phyloP scores from a whole-genome alignment of 1,140 invertebrate species.

The Platyura marginata region DNA sequence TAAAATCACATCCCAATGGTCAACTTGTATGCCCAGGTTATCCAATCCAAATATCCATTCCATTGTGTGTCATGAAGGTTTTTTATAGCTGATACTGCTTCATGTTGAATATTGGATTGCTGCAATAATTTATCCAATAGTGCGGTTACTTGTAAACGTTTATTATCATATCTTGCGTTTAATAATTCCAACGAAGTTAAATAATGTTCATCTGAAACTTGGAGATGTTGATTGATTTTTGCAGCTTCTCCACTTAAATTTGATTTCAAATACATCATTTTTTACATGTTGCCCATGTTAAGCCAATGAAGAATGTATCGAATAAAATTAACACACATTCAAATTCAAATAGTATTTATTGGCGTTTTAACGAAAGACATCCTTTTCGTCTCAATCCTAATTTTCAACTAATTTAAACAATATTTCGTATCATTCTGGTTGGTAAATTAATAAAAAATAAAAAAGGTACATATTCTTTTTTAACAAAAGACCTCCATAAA shows the following conservation, averaged over 20 bases:
- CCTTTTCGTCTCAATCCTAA: too few relatives aligned
- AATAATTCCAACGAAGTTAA: not conserved
- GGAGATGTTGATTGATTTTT: not conserved
- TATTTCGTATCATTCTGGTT: too few relatives aligned
- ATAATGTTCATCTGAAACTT: not conserved
- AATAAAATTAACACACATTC: too few relatives aligned
- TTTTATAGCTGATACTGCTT: not conserved
- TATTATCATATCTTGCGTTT: not conserved
- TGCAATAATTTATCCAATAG: not conserved
- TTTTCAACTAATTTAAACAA: too few relatives aligned
- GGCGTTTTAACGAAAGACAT: too few relatives aligned
- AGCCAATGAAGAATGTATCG: too few relatives aligned
- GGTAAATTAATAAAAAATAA: too few relatives aligned
- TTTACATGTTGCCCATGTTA: too few relatives aligned
- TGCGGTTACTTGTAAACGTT: not conserved
- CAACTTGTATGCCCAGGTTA: not conserved
- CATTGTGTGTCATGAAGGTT: not conserved
- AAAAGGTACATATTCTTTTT: too few relatives aligned
- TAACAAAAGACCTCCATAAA: too few relatives aligned
- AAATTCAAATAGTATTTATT: too few relatives aligned
- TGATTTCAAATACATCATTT: not conserved
- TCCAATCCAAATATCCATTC: not conserved
- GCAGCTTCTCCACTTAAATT: not conserved
- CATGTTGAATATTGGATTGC: not conserved
- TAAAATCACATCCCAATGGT: not conserved